A percentile compares a stretch with the other conserved stretches of the same genome.
Conservation (phyloP, 2,113 vertebrate genomes). For the Aldabrachelys gigantea region DNA sequence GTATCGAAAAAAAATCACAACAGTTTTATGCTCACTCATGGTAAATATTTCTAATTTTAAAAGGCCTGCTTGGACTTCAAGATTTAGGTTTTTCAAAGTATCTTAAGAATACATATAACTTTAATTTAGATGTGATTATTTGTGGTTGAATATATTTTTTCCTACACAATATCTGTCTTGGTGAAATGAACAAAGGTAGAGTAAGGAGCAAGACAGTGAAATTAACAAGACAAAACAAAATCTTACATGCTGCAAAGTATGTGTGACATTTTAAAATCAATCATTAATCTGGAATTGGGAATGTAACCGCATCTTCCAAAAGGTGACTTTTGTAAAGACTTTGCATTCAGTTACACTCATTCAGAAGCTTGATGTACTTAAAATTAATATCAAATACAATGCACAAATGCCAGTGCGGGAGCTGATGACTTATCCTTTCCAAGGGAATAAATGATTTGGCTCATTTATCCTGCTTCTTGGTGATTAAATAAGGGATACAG, state of each 20-base stretch:
- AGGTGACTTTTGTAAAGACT: background rate
- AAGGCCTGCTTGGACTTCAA: background rate
- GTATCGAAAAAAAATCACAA: background rate
- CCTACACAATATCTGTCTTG: background rate
- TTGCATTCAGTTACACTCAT: background rate
- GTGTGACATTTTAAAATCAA: background rate
- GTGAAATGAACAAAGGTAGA: background rate
- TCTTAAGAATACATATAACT: background rate
- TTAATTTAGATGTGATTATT: background rate
- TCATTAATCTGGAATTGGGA: background rate
- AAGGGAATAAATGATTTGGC: background rate
- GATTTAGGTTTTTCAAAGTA: background rate
- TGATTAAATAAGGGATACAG: fast-evolving
- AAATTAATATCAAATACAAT: background rate
- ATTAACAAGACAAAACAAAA: background rate
- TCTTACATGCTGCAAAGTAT: background rate
- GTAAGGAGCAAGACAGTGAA: background rate
- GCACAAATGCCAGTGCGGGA: background rate
- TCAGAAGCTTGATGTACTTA: background rate
- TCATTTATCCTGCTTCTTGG: fast-evolving
- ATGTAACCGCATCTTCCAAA: background rate
- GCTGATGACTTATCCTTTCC: background rate
- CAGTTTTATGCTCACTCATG: background rate
- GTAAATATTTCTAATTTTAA: background rate
- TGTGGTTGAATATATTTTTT: background rate